phyloP scores from a whole-genome alignment of 2,113 vertebrate genomes.

The Corynorhinus townsendii region DNA sequence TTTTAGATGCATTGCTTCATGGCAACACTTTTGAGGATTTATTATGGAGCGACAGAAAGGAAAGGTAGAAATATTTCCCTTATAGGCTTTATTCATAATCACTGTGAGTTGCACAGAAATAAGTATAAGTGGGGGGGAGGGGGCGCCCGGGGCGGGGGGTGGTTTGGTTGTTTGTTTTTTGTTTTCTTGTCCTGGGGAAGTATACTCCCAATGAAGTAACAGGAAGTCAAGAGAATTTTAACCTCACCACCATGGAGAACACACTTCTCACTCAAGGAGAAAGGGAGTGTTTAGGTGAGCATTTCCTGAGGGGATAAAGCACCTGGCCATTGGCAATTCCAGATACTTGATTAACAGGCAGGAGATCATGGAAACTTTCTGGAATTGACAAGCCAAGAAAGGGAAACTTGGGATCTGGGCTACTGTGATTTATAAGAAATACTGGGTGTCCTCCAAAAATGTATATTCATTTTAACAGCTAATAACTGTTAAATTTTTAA shows the following conservation, averaged over 20 bases:
- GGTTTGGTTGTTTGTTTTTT: too few species aligned
- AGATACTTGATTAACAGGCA: not conserved
- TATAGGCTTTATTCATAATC: not conserved
- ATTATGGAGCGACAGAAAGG: not conserved
- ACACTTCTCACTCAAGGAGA: not conserved
- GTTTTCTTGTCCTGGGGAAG: not conserved
- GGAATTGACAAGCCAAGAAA: not conserved
- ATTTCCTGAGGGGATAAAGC: not conserved
- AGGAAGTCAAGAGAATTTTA: not conserved
- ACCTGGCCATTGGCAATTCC: not conserved
- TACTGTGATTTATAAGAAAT: not conserved
- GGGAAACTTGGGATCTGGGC: not conserved
- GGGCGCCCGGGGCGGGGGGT: too few species aligned
- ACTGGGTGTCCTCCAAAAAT: too few species aligned
- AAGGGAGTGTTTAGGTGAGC: not conserved
- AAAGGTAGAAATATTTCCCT: not conserved
- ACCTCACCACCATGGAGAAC: not conserved
- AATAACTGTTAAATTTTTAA: too few species aligned
- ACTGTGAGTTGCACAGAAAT: not conserved
- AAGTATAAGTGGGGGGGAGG: too few species aligned
- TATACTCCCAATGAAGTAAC: not conserved
- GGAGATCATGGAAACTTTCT: slow-evolving; percentile 15
- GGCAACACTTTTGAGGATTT: not conserved
- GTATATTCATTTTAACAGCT: too few species aligned
- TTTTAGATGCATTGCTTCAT: not conserved